Percentiles rank a stretch among this genome's conserved stretches.
Conservation (phyloP, 2,113 vertebrate species). For the Empidonax traillii region DNA sequence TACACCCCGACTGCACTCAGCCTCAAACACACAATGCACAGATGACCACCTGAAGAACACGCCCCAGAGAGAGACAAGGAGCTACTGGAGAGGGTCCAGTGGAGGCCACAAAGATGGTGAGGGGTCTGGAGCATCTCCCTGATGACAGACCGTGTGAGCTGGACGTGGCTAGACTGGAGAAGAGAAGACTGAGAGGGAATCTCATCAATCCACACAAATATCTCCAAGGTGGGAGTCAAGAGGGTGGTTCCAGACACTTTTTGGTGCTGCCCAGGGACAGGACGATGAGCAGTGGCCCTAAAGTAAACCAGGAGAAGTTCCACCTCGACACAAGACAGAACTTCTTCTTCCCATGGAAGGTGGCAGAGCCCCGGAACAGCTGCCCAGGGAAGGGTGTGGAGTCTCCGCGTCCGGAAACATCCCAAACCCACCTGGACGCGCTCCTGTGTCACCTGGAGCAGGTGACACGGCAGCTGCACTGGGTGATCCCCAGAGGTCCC, state of each 20-base stretch:
- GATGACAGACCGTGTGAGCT: not conserved
- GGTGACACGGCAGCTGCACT: not conserved
- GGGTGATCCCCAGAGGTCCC: not conserved
- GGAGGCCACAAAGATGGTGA: not conserved
- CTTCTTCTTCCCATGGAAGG: not conserved
- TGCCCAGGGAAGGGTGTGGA: not conserved
- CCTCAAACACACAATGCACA: accelerated
- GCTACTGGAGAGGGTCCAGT: not conserved
- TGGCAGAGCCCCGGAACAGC: not conserved
- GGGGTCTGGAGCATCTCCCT: not conserved
- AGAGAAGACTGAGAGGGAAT: not conserved
- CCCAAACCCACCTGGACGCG: not conserved
- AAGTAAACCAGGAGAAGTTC: not conserved
- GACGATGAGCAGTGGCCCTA: not conserved
- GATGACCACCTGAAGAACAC: accelerated
- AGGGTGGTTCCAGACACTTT: not conserved
- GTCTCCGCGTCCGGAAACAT: not conserved
- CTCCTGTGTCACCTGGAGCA: not conserved
- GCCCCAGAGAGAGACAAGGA: not conserved
- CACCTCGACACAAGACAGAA: not conserved
- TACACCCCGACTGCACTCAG: accelerated
- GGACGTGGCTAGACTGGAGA: not conserved
- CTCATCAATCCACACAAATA: not conserved
- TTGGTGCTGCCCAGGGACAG: not conserved
- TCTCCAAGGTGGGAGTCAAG: not conserved